Evolutionary conservation across 1,140 invertebrate species (phyloP).

Genomic region (Anagrus nilaparvatae): DNA sequence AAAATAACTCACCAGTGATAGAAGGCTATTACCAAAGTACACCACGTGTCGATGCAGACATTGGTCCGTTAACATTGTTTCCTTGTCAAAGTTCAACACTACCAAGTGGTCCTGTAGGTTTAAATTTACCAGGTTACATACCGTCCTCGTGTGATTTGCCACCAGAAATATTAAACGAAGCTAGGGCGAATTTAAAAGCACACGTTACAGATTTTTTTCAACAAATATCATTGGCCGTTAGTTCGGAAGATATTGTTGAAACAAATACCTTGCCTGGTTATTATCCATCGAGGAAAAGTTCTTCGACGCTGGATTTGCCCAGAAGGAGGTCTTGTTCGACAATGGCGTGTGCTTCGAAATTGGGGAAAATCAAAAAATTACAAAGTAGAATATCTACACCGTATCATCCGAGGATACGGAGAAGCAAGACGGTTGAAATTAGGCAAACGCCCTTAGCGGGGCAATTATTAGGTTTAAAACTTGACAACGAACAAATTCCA

Average conservation of each 20-base stretch:
- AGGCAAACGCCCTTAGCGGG: slow-evolving; percentile 32
- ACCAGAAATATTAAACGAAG: slow-evolving; percentile 33
- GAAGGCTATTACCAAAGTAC: slow-evolving; percentile 41
- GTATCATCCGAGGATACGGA: slow-evolving; percentile 28
- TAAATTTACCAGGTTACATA: slow-evolving; percentile 10
- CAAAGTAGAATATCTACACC: slow-evolving; percentile 31
- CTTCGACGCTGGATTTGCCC: no score
- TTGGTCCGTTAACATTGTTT: slow-evolving; percentile 34
- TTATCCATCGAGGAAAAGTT: no score
- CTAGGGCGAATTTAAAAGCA: slow-evolving; percentile 34
- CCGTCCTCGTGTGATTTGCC: slow-evolving; percentile 25
- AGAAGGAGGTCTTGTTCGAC: no score
- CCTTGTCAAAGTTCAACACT: slow-evolving; percentile 13
- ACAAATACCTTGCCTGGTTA: slow-evolving; percentile 32
- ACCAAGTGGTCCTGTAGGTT: background rate
- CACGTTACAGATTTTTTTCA: slow-evolving; percentile 45
- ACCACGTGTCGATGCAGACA: slow-evolving; percentile 36
- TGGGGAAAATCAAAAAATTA: slow-evolving; percentile 33
- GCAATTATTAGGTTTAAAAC: slow-evolving; percentile 27
- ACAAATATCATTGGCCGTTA: slow-evolving; percentile 43
- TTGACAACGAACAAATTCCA: slow-evolving; percentile 36
- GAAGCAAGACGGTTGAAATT: slow-evolving; percentile 11
- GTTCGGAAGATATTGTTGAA: slow-evolving; percentile 42
- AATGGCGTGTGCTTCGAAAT: slow-evolving; percentile 25
- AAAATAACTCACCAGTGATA: slow-evolving; percentile 23